Percentiles rank a stretch among this genome's conserved stretches.
Evolutionary conservation across 2,888 invertebrate genomes (phyloP).

Genomic region (Diplazon laetatorius): DNA sequence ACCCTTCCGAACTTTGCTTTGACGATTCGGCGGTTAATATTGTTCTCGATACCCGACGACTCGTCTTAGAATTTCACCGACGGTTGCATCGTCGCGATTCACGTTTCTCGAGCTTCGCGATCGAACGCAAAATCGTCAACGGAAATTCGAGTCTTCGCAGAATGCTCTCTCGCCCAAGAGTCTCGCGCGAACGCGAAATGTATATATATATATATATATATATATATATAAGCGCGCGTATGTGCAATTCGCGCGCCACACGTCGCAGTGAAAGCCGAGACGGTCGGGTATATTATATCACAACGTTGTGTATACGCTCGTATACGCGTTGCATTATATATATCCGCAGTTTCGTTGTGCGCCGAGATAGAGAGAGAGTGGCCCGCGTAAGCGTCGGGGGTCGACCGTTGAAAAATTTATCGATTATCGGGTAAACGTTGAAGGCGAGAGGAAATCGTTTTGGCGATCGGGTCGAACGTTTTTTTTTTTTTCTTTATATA

Average conservation of each 20-base stretch:
- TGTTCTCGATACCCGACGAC: too few relatives aligned
- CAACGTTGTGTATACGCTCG: neutral
- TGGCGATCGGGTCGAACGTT: constrained; percentile 44
- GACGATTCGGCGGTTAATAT: too few relatives aligned
- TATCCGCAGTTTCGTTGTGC: constrained; percentile 28
- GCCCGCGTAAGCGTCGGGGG: constrained; percentile 52
- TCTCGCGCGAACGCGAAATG: constrained; percentile 38
- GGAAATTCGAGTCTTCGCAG: constrained; percentile 17
- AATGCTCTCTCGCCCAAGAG: constrained; percentile 3
- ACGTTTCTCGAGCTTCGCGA: too few relatives aligned
- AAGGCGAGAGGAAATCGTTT: constrained; percentile 57
- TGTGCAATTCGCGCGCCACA: constrained; percentile 28
- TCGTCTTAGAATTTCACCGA: too few relatives aligned
- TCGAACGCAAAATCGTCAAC: constrained; percentile 37
- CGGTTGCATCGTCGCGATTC: too few relatives aligned
- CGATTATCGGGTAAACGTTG: constrained; percentile 60
- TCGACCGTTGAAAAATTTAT: constrained; percentile 58
- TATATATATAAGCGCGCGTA: constrained; percentile 44
- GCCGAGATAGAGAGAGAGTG: constrained; percentile 45
- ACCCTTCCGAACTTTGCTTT: too few relatives aligned
- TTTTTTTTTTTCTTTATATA: too few relatives aligned
- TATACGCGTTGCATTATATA: constrained; percentile 12
- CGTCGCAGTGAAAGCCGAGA: constrained; percentile 51
- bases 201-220: too few relatives aligned
- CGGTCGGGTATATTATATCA: constrained; percentile 38